phyloP scores from a whole-genome alignment of 2,888 invertebrate species.

The Aphodius sticticus region DNA sequence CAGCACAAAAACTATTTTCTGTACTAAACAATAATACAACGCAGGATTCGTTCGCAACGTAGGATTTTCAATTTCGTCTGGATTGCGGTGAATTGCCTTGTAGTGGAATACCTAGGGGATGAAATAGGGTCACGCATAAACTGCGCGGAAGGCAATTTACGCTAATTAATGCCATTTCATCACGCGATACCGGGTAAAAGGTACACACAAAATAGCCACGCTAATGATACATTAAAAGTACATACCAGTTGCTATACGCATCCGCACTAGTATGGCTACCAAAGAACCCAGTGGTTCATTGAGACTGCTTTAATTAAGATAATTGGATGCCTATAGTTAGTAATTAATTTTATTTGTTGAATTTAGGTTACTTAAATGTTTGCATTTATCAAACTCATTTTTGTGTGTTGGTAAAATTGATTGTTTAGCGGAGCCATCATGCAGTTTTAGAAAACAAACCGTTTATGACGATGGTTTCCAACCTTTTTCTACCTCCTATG shows the following conservation, averaged over 20 bases:
- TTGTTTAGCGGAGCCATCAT: not conserved
- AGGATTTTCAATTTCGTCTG: not conserved
- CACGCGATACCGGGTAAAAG: not conserved
- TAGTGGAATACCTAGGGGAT: not conserved
- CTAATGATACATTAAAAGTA: not conserved
- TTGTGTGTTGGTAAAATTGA: not conserved
- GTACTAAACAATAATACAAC: too few species aligned
- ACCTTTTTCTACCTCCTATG: too few species aligned
- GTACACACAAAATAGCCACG: not conserved
- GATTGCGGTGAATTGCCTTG: not conserved
- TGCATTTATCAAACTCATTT: not conserved
- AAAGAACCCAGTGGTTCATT: not conserved
- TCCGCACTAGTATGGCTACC: not conserved
- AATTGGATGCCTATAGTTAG: not conserved
- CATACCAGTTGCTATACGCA: not conserved
- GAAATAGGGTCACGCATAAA: not conserved
- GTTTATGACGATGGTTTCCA: too few species aligned
- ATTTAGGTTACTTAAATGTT: not conserved
- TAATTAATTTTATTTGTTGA: not conserved
- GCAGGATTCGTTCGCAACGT: not conserved
- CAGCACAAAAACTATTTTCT: too few species aligned
- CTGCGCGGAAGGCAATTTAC: not conserved
- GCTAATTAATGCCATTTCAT: constrained; percentile 4
- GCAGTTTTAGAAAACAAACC: too few species aligned
- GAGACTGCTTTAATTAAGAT: not conserved